Evolutionary conservation across 2,113 vertebrate species (phyloP).

Genomic region (Sinosuthora webbiana): DNA sequence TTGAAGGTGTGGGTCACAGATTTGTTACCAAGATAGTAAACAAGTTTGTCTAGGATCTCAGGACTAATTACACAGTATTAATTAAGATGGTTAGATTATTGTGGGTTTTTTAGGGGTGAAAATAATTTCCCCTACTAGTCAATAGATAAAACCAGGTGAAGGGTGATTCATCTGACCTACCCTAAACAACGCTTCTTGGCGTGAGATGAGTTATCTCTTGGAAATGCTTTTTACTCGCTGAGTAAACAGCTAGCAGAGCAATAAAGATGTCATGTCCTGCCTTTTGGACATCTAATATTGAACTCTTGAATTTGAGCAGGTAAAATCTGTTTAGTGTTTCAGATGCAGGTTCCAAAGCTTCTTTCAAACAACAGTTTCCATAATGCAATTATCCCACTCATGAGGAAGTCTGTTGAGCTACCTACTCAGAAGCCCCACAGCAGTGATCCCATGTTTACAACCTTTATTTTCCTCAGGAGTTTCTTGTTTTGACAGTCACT

Average conservation of each 20-base stretch:
- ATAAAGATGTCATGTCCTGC: neutral
- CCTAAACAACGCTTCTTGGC: neutral
- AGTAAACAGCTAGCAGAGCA: neutral
- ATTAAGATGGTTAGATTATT: neutral
- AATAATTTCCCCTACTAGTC: neutral
- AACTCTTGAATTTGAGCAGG: neutral
- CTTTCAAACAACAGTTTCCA: neutral
- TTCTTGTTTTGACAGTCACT: neutral
- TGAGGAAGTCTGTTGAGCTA: neutral
- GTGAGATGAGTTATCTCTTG: neutral
- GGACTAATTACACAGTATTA: neutral
- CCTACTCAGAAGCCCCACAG: neutral
- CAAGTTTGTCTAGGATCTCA: neutral
- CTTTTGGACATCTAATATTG: neutral
- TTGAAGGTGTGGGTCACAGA: neutral
- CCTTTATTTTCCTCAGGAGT: neutral
- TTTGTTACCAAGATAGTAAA: neutral
- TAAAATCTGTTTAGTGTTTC: neutral
- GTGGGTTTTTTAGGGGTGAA: neutral
- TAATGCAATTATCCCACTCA: neutral
- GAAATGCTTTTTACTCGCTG: neutral
- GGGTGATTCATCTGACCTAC: neutral
- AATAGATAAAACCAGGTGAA: neutral
- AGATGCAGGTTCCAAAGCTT: neutral
- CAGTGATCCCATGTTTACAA: neutral